Conservation (phyloP, 35 echinoderm and acorn worm genomes). For the Lytechinus pictus region DNA sequence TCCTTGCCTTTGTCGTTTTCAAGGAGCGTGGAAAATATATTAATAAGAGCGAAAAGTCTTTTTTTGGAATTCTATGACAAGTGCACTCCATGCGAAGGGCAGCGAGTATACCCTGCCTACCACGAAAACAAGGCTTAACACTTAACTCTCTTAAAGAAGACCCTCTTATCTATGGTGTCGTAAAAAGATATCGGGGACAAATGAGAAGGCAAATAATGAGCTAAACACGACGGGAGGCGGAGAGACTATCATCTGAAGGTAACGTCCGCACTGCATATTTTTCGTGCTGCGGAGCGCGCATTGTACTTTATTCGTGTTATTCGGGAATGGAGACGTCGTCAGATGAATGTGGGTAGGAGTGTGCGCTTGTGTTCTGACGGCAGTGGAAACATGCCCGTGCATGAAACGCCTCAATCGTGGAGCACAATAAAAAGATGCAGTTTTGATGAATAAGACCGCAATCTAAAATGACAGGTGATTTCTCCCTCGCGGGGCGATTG, state of each 20-base stretch:
- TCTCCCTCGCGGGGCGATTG: neutral
- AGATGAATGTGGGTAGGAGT: neutral
- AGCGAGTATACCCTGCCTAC: neutral
- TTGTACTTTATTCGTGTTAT: neutral
- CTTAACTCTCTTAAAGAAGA: neutral
- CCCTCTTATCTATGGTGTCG: neutral
- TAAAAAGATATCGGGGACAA: neutral
- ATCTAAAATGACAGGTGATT: neutral
- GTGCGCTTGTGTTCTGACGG: neutral
- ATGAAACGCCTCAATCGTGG: neutral
- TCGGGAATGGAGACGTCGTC: neutral
- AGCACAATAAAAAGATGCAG: neutral
- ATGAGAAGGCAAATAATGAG: conserved; percentile 19
- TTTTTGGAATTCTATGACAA: neutral
- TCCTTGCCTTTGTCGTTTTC: neutral
- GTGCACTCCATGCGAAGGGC: neutral
- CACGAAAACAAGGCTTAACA: neutral
- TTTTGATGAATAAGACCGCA: neutral
- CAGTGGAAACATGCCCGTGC: neutral
- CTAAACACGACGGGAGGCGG: neutral
- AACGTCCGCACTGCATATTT: neutral
- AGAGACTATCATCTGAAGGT: neutral
- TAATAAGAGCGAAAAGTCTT: neutral
- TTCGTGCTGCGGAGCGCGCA: neutral
- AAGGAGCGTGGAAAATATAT: neutral